These are phyloP conservation scores for Monomorium pharaonis DNA, from an alignment of 1,140 invertebrate genomes.

Conservation along the genomic window DNA sequence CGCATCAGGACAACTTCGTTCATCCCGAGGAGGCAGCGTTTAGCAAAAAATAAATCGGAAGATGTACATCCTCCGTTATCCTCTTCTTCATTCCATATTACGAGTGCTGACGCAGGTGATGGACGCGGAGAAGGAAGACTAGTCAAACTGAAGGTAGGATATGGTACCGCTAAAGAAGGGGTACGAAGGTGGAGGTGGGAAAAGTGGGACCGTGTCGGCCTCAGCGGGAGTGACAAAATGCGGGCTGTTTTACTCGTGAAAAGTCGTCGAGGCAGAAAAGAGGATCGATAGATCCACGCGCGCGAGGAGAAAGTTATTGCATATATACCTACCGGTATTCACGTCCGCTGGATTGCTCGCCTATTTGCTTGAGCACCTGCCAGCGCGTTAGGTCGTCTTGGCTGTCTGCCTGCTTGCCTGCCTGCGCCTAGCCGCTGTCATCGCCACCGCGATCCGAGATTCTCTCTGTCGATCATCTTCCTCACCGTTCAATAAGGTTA, in stretches of 20 bases:
- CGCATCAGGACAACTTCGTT: too few species aligned
- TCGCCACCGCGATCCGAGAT: not conserved
- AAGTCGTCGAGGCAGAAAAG: slow-evolving; percentile 37
- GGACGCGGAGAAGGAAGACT: not conserved
- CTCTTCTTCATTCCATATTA: not conserved
- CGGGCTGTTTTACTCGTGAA: slow-evolving; percentile 35
- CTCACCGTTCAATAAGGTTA: slow-evolving; percentile 28
- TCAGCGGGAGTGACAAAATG: slow-evolving; percentile 34
- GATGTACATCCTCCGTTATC: not conserved
- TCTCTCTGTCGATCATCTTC: slow-evolving; percentile 10
- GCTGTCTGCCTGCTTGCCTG: not conserved
- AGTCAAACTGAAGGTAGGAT: slow-evolving; percentile 57
- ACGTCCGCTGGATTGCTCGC: not conserved
- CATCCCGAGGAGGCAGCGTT: not conserved
- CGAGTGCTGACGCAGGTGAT: not conserved
- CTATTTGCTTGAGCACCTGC: not conserved
- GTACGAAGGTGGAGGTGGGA: slow-evolving; percentile 28
- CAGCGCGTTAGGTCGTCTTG: not conserved
- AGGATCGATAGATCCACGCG: slow-evolving; percentile 45
- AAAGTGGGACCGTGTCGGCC: slow-evolving; percentile 6
- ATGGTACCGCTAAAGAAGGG: slow-evolving; percentile 26
- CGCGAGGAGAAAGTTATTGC: slow-evolving; percentile 55
- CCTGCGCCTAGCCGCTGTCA: not conserved
- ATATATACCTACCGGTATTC: slow-evolving; percentile 13
- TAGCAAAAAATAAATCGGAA: not conserved